Percentiles rank a stretch among this genome's conserved stretches.
Conservation (phyloP, 2,113 vertebrate species). For the Mesoclemmys tuberculata region DNA sequence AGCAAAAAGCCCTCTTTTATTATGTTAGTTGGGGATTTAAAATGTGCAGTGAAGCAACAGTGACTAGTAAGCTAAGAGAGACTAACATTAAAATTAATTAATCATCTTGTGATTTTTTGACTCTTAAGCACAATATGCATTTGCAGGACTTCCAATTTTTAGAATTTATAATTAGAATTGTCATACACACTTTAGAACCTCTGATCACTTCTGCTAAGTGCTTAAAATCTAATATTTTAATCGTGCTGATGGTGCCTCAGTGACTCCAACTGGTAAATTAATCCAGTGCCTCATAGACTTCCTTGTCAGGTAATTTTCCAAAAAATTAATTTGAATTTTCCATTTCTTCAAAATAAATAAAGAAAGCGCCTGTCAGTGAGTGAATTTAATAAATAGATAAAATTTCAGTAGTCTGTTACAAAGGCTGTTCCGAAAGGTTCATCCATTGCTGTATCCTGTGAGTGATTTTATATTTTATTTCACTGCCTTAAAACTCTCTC, state of each 20-base stretch:
- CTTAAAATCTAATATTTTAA: conserved; percentile 19
- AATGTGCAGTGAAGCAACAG: conserved; percentile 12
- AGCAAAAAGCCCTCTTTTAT: conserved; percentile 19
- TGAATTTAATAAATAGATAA: neutral
- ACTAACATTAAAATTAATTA: conserved; percentile 29
- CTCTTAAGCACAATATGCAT: neutral
- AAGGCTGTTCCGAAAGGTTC: neutral
- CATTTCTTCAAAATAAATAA: neutral
- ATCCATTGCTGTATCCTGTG: neutral
- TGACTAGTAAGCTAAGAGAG: conserved; percentile 34
- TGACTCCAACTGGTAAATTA: neutral
- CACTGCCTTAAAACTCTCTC: neutral
- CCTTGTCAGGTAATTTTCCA: neutral
- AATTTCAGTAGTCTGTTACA: neutral
- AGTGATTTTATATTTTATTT: neutral
- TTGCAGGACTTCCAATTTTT: neutral
- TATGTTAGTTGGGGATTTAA: conserved; percentile 21
- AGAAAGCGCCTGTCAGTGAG: neutral
- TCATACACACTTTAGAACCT: neutral
- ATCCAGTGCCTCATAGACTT: neutral
- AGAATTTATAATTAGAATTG: conserved; percentile 20
- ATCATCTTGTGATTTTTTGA: conserved; percentile 59
- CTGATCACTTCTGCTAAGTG: conserved; percentile 5
- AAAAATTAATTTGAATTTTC: neutral
- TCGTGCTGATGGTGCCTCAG: neutral